Conservation (phyloP, 2,113 vertebrate species). For the Tachysurus fulvidraco region DNA sequence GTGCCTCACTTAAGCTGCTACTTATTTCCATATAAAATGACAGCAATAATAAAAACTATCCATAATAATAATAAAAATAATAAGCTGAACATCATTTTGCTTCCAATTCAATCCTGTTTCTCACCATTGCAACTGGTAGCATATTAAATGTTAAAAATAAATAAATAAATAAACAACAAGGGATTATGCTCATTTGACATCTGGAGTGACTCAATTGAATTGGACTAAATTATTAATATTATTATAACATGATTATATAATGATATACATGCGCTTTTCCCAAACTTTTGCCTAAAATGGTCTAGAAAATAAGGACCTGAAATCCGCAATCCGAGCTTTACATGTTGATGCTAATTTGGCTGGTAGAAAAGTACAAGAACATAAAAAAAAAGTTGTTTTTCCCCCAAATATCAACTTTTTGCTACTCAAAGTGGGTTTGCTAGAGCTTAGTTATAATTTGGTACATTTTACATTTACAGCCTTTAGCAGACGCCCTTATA, state of each 20-base stretch:
- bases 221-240: no score
- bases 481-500: no score
- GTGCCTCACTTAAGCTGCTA: neutral
- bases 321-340: neutral
- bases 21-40: neutral
- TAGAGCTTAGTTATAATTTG: neutral
- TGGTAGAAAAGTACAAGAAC: neutral
- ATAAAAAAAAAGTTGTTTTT: no score
- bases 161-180: neutral
- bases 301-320: neutral
- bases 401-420: neutral
- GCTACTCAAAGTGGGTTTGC: neutral
- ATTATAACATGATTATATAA: neutral
- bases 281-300: neutral
- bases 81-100: neutral
- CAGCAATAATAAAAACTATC: neutral
- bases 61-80: neutral
- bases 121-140: neutral
- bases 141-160: neutral
- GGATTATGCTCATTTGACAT: neutral
- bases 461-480: neutral
- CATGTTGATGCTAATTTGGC: neutral
- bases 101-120: neutral
- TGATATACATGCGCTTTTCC: neutral
- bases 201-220: neutral